Evolutionary conservation across 1,140 invertebrate species (phyloP), one percentile per base, ranked within the genome.

Genomic region (Bombus pyrosoma): DNA sequence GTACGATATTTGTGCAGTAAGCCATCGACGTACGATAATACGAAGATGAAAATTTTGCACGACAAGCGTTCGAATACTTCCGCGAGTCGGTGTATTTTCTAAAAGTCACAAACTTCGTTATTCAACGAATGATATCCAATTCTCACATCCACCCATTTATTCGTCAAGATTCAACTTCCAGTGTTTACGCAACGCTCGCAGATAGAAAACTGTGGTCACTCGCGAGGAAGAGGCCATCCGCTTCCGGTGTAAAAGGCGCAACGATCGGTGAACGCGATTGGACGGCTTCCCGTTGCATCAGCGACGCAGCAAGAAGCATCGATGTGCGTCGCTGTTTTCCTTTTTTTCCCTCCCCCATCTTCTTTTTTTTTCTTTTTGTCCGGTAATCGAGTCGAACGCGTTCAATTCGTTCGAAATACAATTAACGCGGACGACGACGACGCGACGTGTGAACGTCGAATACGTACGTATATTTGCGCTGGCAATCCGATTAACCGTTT

Each of bases 401-500:
- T 59, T 76, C 25, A 76, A 76, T 76, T 76, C 74, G 22, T 13
- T 76, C 53, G 53, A 59, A 76, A 76, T 53, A 76, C 53, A 76
- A 76, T 76, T 76, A 76, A 76, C 53, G 47, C 47, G 32, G 47
- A 34, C 13, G 34, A 57, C 73, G 43, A 32, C 73, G 73, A 75
- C 47, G 73, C 47, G 73, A 32, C 43, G 73, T 39, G 73, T 75
- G 74, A 75, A 75, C 73, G 73, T 8, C n/a, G 47, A 53, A 53
- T 39, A 53, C 74, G 47, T 39, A 53, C 74, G 47, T 76, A 76
- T n/a, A 76, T 59, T 28, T 34, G 74, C 53, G 10, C 32, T 53
- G 53, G 32, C 25, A 76, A 76, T 76, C 74, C 74, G 47, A 76
- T 76, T 76, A 76, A 76, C 57, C 53, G 34, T 59, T 76, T 76